phyloP scores from a whole-genome alignment of 2,113 vertebrate species.

The Cariama cristata region DNA sequence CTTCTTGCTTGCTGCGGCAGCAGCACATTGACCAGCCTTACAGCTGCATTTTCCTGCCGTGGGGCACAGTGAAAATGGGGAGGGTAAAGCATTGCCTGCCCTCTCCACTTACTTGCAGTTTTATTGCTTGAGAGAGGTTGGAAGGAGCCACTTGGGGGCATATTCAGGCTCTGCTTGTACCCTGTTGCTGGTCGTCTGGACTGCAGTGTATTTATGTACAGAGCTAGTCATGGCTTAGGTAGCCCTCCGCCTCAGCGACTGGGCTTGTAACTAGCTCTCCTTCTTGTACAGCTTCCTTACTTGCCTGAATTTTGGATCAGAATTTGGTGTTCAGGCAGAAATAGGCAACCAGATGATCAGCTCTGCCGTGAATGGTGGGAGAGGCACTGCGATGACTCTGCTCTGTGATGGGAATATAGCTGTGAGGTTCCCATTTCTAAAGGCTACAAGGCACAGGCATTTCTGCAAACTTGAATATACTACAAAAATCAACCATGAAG shows the following conservation, averaged over 20 bases:
- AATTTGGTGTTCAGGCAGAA: neutral
- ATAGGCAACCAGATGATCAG: neutral
- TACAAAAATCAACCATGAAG: neutral
- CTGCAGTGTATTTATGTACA: neutral
- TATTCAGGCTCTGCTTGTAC: neutral
- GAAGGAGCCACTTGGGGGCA: neutral
- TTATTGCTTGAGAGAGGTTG: neutral
- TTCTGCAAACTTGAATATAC: neutral
- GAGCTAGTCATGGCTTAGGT: neutral
- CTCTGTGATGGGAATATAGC: neutral
- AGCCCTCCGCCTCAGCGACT: neutral
- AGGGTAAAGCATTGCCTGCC: neutral
- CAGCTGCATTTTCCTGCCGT: fast-evolving
- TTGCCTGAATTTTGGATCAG: neutral
- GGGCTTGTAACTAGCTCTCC: neutral
- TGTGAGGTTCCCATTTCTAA: neutral
- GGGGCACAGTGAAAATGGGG: neutral
- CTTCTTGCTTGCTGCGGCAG: neutral
- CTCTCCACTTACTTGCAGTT: neutral
- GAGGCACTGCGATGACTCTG: neutral
- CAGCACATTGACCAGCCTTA: neutral
- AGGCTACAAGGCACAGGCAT: neutral
- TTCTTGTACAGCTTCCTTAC: neutral
- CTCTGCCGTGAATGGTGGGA: neutral
- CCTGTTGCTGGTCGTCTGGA: neutral